Base-by-base conservation (phyloP, 2,888 invertebrate species). In the Ecdyonurus torrentis region DNA sequence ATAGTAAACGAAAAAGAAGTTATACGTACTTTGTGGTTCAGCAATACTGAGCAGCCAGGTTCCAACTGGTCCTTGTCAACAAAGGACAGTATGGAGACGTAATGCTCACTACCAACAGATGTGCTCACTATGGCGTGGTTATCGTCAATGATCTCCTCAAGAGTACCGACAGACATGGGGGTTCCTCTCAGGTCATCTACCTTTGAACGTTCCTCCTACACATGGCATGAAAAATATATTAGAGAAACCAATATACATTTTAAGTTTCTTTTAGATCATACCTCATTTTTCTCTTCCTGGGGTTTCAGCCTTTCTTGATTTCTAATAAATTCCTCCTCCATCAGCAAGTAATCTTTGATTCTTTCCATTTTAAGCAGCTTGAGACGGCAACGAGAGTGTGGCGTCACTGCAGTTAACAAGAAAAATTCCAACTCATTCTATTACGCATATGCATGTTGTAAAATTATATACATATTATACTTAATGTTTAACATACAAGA, bases 91-190 rank as follows among this genome's bases (percentile, higher is more conserved):
- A 99, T 99, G 74, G 94, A 96, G 67, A 99, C 99, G 75, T 99
- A 99, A 76, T 99, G 99, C 75, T 99, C 99, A 70, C 95, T 95
- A 62, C 99, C 99, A 1, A 99, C 98, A 0, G 96, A 96, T 1
- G 98, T 98, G 0, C 96, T 97, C 1, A 99, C 99, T 74, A 99
- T 99, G 2, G 99, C 99, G 77, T 99, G 99, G 76, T 98, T 99
- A 75, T 99, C 99, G 78, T 99, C 99, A 70, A 99, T 99, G 65
- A 99, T 97, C 78, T 99, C 99, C 75, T 99, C 99, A 65, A 99
- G 78, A 67, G 91, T 96, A n/a, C 99, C 99, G 23, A 99, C 99
- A 5, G 97, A 97, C 99, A 99, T 99, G 0, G 99, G 99, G 37
- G 98, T 97, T 58, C 99, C 98, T 74, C 99, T 81, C 63, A 99